A percentile compares a stretch with the other conserved stretches of the same genome.
phyloP scores from a whole-genome alignment of 2,113 vertebrate species.

The Sinocyclocheilus rhinocerous region DNA sequence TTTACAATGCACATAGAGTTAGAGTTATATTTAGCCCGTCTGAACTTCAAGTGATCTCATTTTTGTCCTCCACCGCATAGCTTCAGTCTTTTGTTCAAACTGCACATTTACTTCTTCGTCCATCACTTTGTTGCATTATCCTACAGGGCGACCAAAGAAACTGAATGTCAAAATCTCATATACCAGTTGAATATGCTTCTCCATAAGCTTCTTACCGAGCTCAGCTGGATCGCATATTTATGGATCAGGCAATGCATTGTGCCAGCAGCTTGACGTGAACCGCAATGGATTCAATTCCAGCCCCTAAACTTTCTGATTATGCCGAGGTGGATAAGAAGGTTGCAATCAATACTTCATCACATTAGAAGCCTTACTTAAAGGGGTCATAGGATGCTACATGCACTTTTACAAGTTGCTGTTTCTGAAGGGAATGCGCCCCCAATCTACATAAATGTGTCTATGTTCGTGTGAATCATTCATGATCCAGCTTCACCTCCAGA shows the following conservation, averaged over 20 bases:
- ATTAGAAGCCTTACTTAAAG: not conserved
- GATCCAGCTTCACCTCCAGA: too few species aligned
- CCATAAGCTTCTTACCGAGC: conserved; percentile 2
- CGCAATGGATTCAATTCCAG: not conserved
- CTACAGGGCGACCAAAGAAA: not conserved
- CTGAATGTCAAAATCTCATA: not conserved
- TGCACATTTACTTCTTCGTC: not conserved
- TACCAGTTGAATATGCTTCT: not conserved
- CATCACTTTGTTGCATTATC: not conserved
- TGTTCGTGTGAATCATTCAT: too few species aligned
- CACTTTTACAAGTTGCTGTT: too few species aligned
- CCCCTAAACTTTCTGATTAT: not conserved
- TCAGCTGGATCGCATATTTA: not conserved
- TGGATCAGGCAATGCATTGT: not conserved
- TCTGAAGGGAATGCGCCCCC: too few species aligned
- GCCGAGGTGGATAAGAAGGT: not conserved
- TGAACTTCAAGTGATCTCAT: not conserved
- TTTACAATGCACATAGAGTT: not conserved
- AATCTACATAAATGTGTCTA: too few species aligned
- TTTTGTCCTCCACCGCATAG: not conserved
- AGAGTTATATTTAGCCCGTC: not conserved
- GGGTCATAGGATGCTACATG: too few species aligned
- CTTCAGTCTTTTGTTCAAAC: not conserved
- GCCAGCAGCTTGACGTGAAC: not conserved
- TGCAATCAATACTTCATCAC: conserved; percentile 33